Conservation (phyloP, 2,888 invertebrate species). For the Sepiola atlantica region DNA sequence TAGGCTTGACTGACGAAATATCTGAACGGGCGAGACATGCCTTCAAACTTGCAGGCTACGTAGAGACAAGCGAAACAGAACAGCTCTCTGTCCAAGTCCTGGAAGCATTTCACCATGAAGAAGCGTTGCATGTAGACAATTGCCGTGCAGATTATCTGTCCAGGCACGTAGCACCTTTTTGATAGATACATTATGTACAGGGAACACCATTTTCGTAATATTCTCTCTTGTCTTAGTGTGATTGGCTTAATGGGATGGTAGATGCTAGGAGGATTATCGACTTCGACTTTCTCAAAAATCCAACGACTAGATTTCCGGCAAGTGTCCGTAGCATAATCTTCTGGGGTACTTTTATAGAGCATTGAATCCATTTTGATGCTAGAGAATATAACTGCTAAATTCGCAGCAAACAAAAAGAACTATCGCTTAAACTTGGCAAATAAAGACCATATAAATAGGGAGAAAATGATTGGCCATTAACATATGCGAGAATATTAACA, state of each 20-base stretch:
- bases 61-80: not conserved
- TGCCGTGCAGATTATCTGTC: not conserved
- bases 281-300: not conserved
- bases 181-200: not conserved
- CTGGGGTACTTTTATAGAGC: not conserved
- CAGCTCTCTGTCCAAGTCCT: not conserved
- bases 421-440: not conserved
- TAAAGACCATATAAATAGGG: not conserved
- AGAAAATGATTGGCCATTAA: not conserved
- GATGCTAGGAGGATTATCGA: not conserved
- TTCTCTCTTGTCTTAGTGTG: not conserved
- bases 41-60: not conserved
- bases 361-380: not conserved
- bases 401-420: not conserved
- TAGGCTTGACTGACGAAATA: not conserved
- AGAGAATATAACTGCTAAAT: not conserved
- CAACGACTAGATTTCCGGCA: not conserved
- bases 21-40: not conserved
- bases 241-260: not conserved
- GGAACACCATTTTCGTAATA: not conserved
- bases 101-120: constrained; percentile 1
- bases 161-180: not conserved
- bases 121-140: not conserved
- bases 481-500: not conserved
- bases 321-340: not conserved